A percentile compares a stretch with the other conserved stretches of the same genome.
phyloP scores from a whole-genome alignment of 2,113 vertebrate genomes.

The Tamias sibiricus region DNA sequence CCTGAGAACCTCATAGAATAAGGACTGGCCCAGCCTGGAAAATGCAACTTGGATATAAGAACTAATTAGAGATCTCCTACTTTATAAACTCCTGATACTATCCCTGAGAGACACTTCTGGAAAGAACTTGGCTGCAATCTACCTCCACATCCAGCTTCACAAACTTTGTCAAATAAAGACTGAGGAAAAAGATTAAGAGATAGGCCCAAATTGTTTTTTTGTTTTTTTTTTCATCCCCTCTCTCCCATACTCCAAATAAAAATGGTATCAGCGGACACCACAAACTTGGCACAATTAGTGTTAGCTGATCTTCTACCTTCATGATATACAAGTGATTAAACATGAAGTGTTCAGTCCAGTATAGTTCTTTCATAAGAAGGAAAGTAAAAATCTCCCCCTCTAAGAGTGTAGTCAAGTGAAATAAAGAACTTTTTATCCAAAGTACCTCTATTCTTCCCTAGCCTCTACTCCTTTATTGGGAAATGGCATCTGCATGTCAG shows the following conservation, averaged over 20 bases:
- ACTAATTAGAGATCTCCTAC: neutral
- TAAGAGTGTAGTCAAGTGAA: neutral
- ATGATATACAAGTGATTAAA: neutral
- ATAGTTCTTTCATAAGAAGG: neutral
- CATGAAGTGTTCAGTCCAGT: neutral
- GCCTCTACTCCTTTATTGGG: too few relatives aligned
- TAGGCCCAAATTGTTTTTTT: neutral
- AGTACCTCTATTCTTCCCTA: too few relatives aligned
- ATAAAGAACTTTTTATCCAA: neutral
- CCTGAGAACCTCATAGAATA: neutral
- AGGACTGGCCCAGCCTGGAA: neutral
- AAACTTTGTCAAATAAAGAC: neutral
- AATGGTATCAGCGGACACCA: neutral
- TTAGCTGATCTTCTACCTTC: neutral
- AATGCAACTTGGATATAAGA: neutral
- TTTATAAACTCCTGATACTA: neutral
- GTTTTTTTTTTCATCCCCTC: neutral
- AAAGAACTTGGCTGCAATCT: neutral
- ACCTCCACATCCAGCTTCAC: neutral
- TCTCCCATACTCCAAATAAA: neutral
- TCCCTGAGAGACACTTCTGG: neutral
- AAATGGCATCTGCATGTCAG: too few relatives aligned
- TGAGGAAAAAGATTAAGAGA: neutral
- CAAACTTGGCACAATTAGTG: neutral
- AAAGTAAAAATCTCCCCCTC: neutral